phyloP scores from a whole-genome alignment of 2,113 vertebrate species.

The Leptobrachium leishanense region DNA sequence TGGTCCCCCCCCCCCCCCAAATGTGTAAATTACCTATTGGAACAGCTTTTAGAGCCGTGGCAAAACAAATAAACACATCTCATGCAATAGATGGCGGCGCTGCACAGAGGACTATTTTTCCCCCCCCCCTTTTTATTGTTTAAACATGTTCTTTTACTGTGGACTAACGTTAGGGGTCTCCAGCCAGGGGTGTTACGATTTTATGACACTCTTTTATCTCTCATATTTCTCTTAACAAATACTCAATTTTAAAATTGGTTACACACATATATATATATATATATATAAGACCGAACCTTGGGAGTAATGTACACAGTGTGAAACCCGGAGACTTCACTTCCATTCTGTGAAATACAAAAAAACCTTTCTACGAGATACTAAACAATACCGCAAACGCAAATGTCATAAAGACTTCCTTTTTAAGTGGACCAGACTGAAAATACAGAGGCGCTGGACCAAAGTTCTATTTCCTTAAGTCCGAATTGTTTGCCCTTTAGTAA shows the following conservation, averaged over 20 bases:
- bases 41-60: constrained; percentile 20
- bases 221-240: too few relatives aligned
- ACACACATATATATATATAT: too few relatives aligned
- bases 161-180: neutral
- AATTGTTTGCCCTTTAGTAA: too few relatives aligned
- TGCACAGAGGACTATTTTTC: constrained; percentile 27
- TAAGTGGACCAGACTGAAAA: constrained; percentile 38
- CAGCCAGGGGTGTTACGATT: too few relatives aligned
- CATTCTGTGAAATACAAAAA: too few relatives aligned
- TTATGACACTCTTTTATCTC: too few relatives aligned
- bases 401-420: constrained; percentile 10
- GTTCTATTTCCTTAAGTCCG: constrained; percentile 16
- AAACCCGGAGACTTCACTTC: too few relatives aligned
- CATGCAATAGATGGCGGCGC: constrained; percentile 33
- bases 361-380: neutral
- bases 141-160: neutral
- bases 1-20: constrained; percentile 2
- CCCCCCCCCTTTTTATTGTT: neutral
- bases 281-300: too few relatives aligned
- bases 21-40: neutral
- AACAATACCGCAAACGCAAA: neutral
- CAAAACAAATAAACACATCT: constrained; percentile 43
- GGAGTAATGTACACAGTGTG: too few relatives aligned
- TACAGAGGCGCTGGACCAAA: constrained; percentile 42
- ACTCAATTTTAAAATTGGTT: too few relatives aligned